Conservation (phyloP, 2,113 vertebrate genomes). For the Amia ocellicauda region DNA sequence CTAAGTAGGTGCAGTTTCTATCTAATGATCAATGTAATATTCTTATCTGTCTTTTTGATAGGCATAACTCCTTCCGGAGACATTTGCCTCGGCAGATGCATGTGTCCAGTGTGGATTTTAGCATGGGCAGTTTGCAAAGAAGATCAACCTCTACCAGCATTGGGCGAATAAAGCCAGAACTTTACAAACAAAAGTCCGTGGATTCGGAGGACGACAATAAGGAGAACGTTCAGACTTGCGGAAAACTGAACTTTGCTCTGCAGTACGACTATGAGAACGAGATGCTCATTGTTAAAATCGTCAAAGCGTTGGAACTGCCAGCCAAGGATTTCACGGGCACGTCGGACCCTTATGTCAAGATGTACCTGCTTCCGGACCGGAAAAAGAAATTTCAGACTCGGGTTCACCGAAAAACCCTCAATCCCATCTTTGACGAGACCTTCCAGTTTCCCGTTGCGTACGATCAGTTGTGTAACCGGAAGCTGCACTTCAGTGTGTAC, state of each 20-base stretch:
- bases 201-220: slow-evolving; percentile 81
- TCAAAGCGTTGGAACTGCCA: slow-evolving; percentile 91
- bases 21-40: too few species aligned
- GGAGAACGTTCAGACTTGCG: slow-evolving; percentile 83
- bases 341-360: slow-evolving; percentile 95
- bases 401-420: slow-evolving; percentile 94
- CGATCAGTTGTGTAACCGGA: slow-evolving; percentile 87
- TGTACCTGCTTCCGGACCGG: slow-evolving; percentile 93
- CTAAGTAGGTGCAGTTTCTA: too few species aligned
- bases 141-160: slow-evolving; percentile 92
- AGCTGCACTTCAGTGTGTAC: slow-evolving; percentile 94
- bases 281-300: slow-evolving; percentile 83
- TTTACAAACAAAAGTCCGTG: slow-evolving; percentile 97
- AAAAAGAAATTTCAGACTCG: slow-evolving; percentile 98
- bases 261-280: slow-evolving; percentile 91
- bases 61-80: slow-evolving; percentile 95
- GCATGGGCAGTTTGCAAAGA: slow-evolving; percentile 79
- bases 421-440: slow-evolving; percentile 88
- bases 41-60: slow-evolving; percentile 50
- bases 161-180: slow-evolving; percentile 93
- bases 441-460: slow-evolving; percentile 91
- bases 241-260: slow-evolving; percentile 89
- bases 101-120: slow-evolving; percentile 90
- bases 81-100: slow-evolving; percentile 95
- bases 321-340: slow-evolving; percentile 95